Base-by-base conservation (phyloP, 2,113 vertebrate genomes). In the Poeciliopsis retropinna region DNA sequence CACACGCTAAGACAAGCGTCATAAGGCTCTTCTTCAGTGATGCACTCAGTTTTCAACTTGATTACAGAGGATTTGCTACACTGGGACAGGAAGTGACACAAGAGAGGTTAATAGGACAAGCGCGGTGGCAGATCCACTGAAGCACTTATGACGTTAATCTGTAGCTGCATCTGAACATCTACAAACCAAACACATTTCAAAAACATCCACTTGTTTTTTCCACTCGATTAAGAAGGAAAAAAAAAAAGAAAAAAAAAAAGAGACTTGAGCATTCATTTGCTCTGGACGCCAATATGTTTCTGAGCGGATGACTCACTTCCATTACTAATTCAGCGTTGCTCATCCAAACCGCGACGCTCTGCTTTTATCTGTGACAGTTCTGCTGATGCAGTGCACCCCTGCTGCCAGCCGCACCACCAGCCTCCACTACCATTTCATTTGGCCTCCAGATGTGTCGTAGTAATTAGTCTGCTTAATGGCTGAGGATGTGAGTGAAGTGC, bases 401-500 rank as follows among this genome's bases (percentile, higher is more conserved):
- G 66, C 64, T 34, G 75, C 70, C 80, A 82, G 61, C 70, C 39
- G 27, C 41, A 51, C 67, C 63, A 54, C 47, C 51, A 57, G 25
- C 25, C 7, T 31, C 81, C 88, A 87, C 86, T 89, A 64, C 71
- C 64, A 14, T 82, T 89, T 62, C 72, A 60, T 81, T 85, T 71
- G 65, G 69, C 89, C 85, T 87, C 88, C 84, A 89, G 86, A 82
- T 88, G 88, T 82, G 83, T 64, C 27, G 10, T 15, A 7, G 39
- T 79, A 82, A 88, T 90, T 85, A 88, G 76, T 67, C 79, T 79
- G 75, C 73, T 83, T 86, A 79, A 89, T 82, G 60, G 73, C 70
- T 29, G 74, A 81, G 88, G 73, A 73, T 85, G 85, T 79, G 67
- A 64, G 74, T 78, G 67, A 88, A 81, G 83, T 80, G 82, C 70